Evolutionary conservation across 2,888 invertebrate genomes (phyloP).

Genomic region (Icerya purchasi): DNA sequence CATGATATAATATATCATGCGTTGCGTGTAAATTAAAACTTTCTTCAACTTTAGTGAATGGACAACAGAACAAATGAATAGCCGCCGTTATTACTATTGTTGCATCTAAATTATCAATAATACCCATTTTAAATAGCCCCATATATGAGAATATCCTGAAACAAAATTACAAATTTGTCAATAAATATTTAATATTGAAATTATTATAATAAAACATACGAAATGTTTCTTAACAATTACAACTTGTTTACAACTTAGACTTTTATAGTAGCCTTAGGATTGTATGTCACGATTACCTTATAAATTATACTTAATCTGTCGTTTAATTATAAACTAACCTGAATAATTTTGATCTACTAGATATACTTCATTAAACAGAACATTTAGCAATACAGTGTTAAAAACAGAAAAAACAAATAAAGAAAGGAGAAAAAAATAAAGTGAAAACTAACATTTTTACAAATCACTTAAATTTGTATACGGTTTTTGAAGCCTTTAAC

Average conservation of each 20-base stretch:
- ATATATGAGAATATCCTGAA: too few relatives aligned
- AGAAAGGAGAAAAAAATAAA: too few relatives aligned
- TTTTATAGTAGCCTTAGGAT: not conserved
- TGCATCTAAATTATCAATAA: slow-evolving; percentile 34
- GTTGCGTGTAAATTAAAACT: slow-evolving; percentile 97
- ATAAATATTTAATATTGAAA: too few relatives aligned
- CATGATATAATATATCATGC: slow-evolving; percentile 85
- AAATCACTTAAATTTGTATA: too few relatives aligned
- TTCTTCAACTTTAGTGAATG: slow-evolving; percentile 97
- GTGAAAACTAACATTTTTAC: too few relatives aligned
- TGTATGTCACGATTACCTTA: not conserved
- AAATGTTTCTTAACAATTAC: not conserved
- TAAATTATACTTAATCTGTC: not conserved
- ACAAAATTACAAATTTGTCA: too few relatives aligned
- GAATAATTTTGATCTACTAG: too few relatives aligned
- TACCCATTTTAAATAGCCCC: slow-evolving; percentile 1
- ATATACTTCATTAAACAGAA: too few relatives aligned
- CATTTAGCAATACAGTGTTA: too few relatives aligned
- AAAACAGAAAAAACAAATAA: too few relatives aligned
- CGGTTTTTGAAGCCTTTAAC: too few relatives aligned
- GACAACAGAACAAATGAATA: slow-evolving; percentile 65
- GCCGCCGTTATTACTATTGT: slow-evolving; percentile 50
- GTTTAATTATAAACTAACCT: not conserved
- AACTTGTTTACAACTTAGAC: not conserved
- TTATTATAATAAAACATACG: too few relatives aligned